These are phyloP conservation scores for Enteromius viviparus DNA, from an alignment of 2,797 vertebrate species.

Conservation along the genomic window DNA sequence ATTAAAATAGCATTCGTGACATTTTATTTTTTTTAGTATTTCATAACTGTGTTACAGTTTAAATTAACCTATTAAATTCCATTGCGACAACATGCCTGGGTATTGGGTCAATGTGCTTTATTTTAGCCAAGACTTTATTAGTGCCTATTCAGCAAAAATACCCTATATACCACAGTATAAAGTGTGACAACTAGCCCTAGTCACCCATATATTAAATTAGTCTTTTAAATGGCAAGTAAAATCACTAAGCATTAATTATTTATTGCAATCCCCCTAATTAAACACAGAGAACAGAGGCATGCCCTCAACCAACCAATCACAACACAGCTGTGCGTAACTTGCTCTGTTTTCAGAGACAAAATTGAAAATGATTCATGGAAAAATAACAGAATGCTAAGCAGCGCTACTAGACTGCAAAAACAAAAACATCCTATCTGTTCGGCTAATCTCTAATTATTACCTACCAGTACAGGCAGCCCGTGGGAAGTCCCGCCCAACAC, in stretches of 20 bases:
- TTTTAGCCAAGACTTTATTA: background rate
- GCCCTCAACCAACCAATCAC: conserved; percentile 23
- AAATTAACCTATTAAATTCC: background rate
- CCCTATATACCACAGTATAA: background rate
- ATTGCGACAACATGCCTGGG: background rate
- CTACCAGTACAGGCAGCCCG: conserved; percentile 66
- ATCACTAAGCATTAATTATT: conserved; percentile 6
- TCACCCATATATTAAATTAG: background rate
- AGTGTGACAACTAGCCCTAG: conserved; percentile 13
- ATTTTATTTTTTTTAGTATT: background rate
- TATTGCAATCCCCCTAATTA: conserved; percentile 27
- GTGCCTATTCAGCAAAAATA: background rate
- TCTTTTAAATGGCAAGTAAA: conserved; percentile 20
- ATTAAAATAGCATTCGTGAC: no score
- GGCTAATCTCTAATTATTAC: conserved; percentile 46
- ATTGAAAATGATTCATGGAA: background rate
- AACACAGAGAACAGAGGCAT: conserved; percentile 32
- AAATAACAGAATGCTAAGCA: background rate
- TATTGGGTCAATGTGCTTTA: background rate
- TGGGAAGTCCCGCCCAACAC: conserved; percentile 63
- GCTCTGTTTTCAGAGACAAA: background rate
- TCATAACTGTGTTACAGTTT: background rate
- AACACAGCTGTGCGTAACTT: conserved; percentile 7
- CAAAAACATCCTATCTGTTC: conserved; percentile 17
- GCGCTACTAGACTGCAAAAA: conserved; percentile 10